These are phyloP conservation scores for Oceanodroma leucorhoa DNA, from an alignment of 2,797 vertebrate species.

Conservation along the genomic window DNA sequence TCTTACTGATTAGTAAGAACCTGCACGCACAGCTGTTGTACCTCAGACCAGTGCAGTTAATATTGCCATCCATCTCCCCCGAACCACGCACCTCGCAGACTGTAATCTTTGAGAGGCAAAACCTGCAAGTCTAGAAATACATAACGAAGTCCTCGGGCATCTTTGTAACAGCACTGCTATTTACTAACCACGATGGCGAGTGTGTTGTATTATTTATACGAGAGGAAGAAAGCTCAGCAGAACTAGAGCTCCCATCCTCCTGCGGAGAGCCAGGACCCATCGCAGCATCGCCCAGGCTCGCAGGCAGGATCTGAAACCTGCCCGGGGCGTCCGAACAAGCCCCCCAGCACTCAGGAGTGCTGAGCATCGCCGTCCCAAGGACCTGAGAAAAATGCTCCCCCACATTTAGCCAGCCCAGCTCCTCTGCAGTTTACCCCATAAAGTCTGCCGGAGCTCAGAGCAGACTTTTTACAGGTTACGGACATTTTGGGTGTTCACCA, in stretches of 20 bases:
- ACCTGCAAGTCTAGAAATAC: background rate
- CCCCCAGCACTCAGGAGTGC: background rate
- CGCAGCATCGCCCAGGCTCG: fast-evolving
- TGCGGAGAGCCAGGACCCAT: background rate
- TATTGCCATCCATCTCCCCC: background rate
- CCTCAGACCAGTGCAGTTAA: fast-evolving
- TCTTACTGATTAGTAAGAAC: background rate
- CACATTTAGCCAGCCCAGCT: background rate
- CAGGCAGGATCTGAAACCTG: background rate
- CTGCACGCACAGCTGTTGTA: background rate
- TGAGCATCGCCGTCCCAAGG: background rate
- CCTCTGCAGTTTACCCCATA: background rate
- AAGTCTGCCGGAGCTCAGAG: background rate
- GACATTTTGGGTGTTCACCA: background rate
- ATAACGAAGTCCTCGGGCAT: fast-evolving
- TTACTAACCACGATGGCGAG: fast-evolving
- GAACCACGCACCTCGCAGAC: fast-evolving
- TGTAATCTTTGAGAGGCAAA: background rate
- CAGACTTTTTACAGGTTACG: background rate
- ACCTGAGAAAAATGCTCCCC: background rate
- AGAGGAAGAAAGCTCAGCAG: background rate
- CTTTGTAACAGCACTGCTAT: background rate
- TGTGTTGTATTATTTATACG: background rate
- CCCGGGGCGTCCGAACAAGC: background rate
- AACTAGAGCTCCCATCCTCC: background rate